Percentiles rank a stretch among this genome's conserved stretches.
These are phyloP conservation scores for Argyrosomus regius DNA, from an alignment of 2,797 vertebrate genomes.

Conservation along the genomic window DNA sequence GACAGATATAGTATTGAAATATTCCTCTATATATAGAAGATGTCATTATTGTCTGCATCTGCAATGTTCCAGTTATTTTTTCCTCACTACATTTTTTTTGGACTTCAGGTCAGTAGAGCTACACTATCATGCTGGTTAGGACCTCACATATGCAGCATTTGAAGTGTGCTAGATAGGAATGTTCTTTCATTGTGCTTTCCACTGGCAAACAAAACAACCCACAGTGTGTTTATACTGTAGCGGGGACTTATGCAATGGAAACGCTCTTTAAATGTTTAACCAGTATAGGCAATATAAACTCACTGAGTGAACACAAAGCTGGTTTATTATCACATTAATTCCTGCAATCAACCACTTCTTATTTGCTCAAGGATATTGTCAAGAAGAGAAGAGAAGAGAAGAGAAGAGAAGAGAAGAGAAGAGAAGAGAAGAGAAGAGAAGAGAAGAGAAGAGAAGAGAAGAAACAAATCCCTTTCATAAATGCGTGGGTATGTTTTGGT, in stretches of 20 bases:
- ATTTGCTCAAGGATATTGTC: conserved; percentile 38
- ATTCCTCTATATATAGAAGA: not conserved
- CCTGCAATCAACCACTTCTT: conserved; percentile 14
- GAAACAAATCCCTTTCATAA: not conserved
- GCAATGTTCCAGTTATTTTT: not conserved
- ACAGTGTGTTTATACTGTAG: conserved; percentile 23
- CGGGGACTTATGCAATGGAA: conserved; percentile 6
- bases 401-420: not conserved
- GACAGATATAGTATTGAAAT: not conserved
- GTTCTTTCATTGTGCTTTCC: not conserved
- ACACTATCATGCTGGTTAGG: not conserved
- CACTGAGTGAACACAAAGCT: not conserved
- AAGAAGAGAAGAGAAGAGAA: not conserved
- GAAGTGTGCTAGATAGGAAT: not conserved
- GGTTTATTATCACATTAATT: conserved; percentile 33
- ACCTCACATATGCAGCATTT: not conserved
- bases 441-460: not conserved
- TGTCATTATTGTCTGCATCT: not conserved
- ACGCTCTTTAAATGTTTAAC: conserved; percentile 49
- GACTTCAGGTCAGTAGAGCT: not conserved
- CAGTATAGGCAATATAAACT: conserved; percentile 21
- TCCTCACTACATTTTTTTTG: not conserved
- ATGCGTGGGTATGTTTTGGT: not conserved
- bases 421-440: not conserved
- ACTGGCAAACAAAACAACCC: conserved; percentile 27